Evolutionary conservation across 2,797 vertebrate genomes (phyloP), one percentile per base, ranked within the genome.

Genomic region (Phaenicophaeus curvirostris): DNA sequence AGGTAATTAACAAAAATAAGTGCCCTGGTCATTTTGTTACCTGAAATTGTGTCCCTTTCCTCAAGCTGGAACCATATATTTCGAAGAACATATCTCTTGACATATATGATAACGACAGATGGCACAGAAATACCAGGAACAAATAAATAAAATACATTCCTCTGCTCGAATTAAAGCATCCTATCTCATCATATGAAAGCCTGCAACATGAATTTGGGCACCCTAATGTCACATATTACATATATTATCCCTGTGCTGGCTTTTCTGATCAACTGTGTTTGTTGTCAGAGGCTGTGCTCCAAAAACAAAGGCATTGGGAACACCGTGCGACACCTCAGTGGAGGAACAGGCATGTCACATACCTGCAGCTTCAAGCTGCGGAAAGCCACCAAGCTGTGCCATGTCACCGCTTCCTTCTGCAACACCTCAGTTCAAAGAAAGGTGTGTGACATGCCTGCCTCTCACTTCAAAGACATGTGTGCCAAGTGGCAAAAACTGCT

Each of bases 371-470:
- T 95, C 94, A 85, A 85, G 76, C 42, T 27, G 61, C 65, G 72
- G 90, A 92, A 95, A 93, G 93, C 95, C 95, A 97, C 93, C 95
- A 96, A 96, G 95, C 96, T 96, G 93, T 96, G 96, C 90, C 85
- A 72, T 87, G 84, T 97, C 97, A 97, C 78, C 8, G 62, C 79
- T 78, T 31, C 61, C 77, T 94, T 90, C 89, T 93, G 87, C 95
- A 89, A 61, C 85, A 79, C 84, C 90, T 95, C 85, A 33, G 96
- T 96, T 97, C 96, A 96, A 97, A 97, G 95, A 94, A 96, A 87
- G 65, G 74, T 75, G 85, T 73, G 75, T 94, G 95, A 96, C 92
- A 30, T 63, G 55, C 80, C 91, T 96, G 95, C 88, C 79, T 96
- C 92, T 96, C 89, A 76, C 92, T 96, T 97, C 96, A 97, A 97